phyloP scores from a whole-genome alignment of 2,113 vertebrate species.

The Microtus oregoni region DNA sequence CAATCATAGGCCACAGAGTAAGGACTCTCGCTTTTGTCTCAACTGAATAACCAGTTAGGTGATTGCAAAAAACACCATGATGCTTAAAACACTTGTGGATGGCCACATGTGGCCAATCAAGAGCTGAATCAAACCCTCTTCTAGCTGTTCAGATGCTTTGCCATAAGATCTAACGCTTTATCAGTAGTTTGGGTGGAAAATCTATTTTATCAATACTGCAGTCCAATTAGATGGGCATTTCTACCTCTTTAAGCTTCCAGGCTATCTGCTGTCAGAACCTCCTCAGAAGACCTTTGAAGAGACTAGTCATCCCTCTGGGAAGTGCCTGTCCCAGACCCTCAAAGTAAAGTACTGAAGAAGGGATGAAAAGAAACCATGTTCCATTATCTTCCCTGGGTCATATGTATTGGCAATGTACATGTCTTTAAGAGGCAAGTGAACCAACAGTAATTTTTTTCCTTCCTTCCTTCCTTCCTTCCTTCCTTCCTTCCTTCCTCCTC shows the following conservation, averaged over 20 bases:
- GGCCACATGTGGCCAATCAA: background rate
- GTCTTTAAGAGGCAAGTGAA: conserved; percentile 63
- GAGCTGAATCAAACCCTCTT: background rate
- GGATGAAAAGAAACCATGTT: background rate
- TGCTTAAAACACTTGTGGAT: background rate
- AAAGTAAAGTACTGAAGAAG: conserved; percentile 2
- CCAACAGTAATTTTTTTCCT: conserved; percentile 1
- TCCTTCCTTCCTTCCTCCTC: too few relatives aligned
- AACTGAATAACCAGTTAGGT: background rate
- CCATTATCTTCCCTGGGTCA: background rate
- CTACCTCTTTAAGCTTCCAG: background rate
- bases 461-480: too few relatives aligned
- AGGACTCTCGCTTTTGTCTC: background rate
- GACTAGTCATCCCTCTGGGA: background rate
- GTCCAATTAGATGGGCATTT: background rate
- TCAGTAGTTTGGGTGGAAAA: background rate
- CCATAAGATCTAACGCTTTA: background rate
- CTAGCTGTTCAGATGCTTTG: background rate
- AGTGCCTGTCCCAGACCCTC: background rate
- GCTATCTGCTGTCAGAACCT: background rate
- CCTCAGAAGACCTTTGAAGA: background rate
- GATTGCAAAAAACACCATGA: background rate
- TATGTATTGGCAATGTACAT: conserved; percentile 45
- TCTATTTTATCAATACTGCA: background rate
- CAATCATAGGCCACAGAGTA: fast-evolving